Base-by-base conservation (phyloP, 92 coral and sea anemone genomes). In the Palythoa caribaeorum region DNA sequence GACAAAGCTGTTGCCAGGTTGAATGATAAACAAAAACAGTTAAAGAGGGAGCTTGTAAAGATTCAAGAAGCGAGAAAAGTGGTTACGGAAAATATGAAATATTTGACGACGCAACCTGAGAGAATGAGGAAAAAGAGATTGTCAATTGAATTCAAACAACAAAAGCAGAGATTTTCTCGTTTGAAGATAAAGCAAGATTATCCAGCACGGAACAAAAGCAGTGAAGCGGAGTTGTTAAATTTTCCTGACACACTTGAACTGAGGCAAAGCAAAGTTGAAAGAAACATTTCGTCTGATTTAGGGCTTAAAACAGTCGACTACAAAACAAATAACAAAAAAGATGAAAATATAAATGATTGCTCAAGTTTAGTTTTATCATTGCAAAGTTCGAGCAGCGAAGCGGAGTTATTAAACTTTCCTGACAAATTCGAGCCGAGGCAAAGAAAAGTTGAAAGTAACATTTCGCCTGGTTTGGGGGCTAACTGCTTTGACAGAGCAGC, bases 21-120 rank as follows among this genome's bases (percentile, higher is more conserved):
- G 19, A 48, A 57, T 78, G 71, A 20, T 37, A 19, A 78, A 55
- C 71, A 78, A 14, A 78, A 37, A 78, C 83, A 78, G 1, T 21
- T 78, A n/a, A 78, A 19, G 51, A 78, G 14, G 37, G 69, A 78
- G 19, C 38, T 78, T 36, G 20, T 57, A 11, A 68, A 37, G 15
- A 78, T 78, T 12, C 16, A 35, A 54, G 70, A 78, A 78, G 71
- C 83, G 12, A 57, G 2, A 53, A 78, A 36, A 57, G 0, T 55
- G 9, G 50, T 78, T 37, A 54, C 13, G 14, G 83, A 78, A 38
- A 78, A 36, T 57, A 11, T 78, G 71, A 78, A 78, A 6, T 44
- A 60, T 35, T 78, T 78, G 40, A 14, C 83, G 50, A 38, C 36
- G 59, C 50, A 21, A 36, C 20, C 38, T 21, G 19, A 1, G 15